Evolutionary conservation across 2,797 vertebrate genomes (phyloP).

Genomic region (Staurois parvus): DNA sequence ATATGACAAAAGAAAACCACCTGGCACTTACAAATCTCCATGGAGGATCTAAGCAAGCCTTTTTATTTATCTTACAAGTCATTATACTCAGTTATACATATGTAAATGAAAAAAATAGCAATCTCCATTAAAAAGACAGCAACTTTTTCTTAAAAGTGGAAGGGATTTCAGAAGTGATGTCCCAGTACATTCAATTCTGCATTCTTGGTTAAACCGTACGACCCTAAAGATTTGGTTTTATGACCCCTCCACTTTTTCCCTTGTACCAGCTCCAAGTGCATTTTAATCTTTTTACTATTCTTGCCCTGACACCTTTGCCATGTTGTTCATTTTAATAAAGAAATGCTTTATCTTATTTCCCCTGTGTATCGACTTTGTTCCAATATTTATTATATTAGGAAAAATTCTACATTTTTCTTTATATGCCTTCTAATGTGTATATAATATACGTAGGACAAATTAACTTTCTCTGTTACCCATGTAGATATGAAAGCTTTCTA

Average conservation of each 20-base stretch:
- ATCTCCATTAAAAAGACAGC: slow-evolving; percentile 20
- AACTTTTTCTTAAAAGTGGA: neutral
- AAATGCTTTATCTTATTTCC: slow-evolving; percentile 47
- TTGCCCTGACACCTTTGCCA: slow-evolving; percentile 31
- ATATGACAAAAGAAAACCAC: neutral
- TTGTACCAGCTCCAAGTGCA: slow-evolving; percentile 28
- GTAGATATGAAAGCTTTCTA: neutral
- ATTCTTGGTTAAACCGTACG: slow-evolving; percentile 21
- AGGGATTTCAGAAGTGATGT: neutral
- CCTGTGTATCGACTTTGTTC: slow-evolving; percentile 1
- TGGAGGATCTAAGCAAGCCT: neutral
- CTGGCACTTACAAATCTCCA: neutral
- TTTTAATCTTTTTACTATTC: slow-evolving; percentile 36
- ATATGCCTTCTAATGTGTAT: slow-evolving; percentile 3
- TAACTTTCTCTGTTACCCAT: slow-evolving; percentile 6
- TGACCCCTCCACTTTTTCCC: slow-evolving; percentile 8
- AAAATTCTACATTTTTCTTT: neutral
- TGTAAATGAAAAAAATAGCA: neutral
- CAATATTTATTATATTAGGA: slow-evolving; percentile 37
- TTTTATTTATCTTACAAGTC: neutral
- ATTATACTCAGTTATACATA: neutral
- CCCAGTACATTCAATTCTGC: neutral
- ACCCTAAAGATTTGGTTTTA: slow-evolving; percentile 38
- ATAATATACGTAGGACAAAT: neutral
- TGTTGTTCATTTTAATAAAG: slow-evolving; percentile 44